phyloP scores from a whole-genome alignment of 2,113 vertebrate species.

The Limanda limanda region DNA sequence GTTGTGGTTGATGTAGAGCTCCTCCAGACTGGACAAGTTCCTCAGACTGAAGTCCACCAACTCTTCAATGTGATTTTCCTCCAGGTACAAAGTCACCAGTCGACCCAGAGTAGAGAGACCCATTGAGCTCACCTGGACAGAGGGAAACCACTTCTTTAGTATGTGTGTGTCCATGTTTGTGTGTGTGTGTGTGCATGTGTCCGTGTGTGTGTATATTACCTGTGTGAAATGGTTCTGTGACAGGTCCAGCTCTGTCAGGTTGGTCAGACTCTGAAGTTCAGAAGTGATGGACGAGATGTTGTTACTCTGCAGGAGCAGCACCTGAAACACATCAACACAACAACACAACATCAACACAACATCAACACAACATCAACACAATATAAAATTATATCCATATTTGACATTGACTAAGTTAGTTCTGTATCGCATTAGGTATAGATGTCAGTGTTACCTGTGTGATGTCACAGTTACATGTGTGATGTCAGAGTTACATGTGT shows the following conservation, averaged over 20 bases:
- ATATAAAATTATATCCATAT: no score
- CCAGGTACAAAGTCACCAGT: constrained; percentile 86
- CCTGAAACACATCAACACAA: constrained; percentile 59
- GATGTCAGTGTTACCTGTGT: no score
- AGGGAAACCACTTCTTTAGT: background rate
- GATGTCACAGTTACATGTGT: no score
- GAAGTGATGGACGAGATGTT: constrained; percentile 81
- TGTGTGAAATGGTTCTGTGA: constrained; percentile 87
- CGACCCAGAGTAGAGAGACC: constrained; percentile 78
- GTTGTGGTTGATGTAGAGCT: constrained; percentile 89
- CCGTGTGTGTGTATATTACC: constrained; percentile 49
- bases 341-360: background rate
- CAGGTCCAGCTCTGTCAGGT: constrained; percentile 87
- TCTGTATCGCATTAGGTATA: no score
- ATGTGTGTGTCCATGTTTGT: background rate
- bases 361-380: background rate
- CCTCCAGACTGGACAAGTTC: constrained; percentile 84
- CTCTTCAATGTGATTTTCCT: constrained; percentile 85
- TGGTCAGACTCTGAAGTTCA: constrained; percentile 81
- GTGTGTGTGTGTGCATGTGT: background rate
- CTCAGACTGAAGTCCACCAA: constrained; percentile 82
- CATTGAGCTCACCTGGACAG: constrained; percentile 64
- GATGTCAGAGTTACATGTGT: no score
- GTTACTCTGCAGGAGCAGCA: constrained; percentile 87
- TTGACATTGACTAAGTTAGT: no score